phyloP scores from a whole-genome alignment of 1,140 invertebrate genomes.

The Temnothorax curvispinosus region DNA sequence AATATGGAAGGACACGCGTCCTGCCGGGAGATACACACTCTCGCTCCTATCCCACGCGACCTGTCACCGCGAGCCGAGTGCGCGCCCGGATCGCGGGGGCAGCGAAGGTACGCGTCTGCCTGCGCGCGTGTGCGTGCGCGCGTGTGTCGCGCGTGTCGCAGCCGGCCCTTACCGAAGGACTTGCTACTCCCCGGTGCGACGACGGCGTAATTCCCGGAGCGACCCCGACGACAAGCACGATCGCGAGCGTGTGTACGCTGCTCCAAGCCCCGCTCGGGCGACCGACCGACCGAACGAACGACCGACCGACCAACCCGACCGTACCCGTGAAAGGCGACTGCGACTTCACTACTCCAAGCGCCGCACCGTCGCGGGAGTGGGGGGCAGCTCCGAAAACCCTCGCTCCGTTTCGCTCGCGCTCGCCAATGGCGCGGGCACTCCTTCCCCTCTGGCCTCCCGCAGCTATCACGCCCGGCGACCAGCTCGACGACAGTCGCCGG shows the following conservation, averaged over 20 bases:
- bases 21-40: not conserved
- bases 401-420: constrained; percentile 58
- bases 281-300: constrained; percentile 21
- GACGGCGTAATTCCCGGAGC: constrained; percentile 2
- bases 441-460: not conserved
- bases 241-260: not conserved
- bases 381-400: constrained; percentile 54
- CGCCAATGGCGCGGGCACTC: constrained; percentile 9
- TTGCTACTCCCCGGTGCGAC: not conserved
- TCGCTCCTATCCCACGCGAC: constrained; percentile 48
- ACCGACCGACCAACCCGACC: constrained; percentile 55
- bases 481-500: constrained; percentile 53
- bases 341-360: constrained; percentile 55
- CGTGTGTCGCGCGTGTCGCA: not conserved
- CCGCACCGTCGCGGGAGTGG: constrained; percentile 50
- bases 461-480: not conserved
- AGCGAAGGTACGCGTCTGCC: not conserved
- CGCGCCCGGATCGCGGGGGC: constrained; percentile 35
- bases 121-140: not conserved
- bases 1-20: not conserved
- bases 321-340: constrained; percentile 77
- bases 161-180: not conserved
- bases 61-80: constrained; percentile 53
- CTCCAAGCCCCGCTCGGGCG: constrained; percentile 7
- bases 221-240: not conserved